Evolutionary conservation across 2,113 vertebrate species (phyloP).

Genomic region (Platycercus adscitus): DNA sequence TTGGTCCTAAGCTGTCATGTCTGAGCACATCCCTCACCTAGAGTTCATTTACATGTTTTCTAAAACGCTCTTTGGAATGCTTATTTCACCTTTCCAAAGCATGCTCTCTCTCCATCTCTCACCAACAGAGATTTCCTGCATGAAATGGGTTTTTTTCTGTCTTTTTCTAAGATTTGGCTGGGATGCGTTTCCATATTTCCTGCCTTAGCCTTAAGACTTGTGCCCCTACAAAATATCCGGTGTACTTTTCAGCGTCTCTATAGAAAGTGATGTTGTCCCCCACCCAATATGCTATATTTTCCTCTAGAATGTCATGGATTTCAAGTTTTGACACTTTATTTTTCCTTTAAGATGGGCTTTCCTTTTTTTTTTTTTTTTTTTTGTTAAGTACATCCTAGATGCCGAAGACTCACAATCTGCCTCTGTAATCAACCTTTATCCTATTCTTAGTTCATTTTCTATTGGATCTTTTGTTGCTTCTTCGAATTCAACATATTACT

Average conservation of each 20-base stretch:
- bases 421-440: not conserved
- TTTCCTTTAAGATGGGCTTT: not conserved
- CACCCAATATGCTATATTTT: not conserved
- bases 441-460: not conserved
- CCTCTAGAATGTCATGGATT: not conserved
- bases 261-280: not conserved
- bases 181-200: not conserved
- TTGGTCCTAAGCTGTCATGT: not conserved
- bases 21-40: not conserved
- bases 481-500: not conserved
- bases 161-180: not conserved
- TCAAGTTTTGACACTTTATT: not conserved
- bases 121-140: not conserved
- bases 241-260: not conserved
- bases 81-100: not conserved
- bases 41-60: not conserved
- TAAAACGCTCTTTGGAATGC: not conserved
- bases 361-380: no score
- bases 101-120: not conserved
- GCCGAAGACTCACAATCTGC: not conserved
- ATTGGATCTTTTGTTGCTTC: not conserved
- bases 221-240: not conserved
- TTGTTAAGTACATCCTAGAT: not conserved
- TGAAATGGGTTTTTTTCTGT: not conserved
- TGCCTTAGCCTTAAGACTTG: not conserved